These are phyloP conservation scores for Stegastes partitus DNA, from an alignment of 2,113 vertebrate species.

Conservation along the genomic window DNA sequence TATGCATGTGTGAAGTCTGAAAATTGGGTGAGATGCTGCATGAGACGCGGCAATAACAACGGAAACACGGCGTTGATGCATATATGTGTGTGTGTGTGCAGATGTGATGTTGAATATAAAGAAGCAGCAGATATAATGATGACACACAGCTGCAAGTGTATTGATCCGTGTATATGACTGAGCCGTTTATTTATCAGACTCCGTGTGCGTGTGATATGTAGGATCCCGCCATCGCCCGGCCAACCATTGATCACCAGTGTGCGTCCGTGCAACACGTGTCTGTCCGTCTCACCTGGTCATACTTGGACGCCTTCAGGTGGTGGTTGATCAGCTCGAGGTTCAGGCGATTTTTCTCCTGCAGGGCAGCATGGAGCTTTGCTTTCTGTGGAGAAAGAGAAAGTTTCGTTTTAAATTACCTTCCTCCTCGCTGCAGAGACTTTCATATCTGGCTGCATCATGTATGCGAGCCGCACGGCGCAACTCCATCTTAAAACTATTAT, in stretches of 20 bases:
- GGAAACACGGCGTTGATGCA: background rate
- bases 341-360: conserved; percentile 80
- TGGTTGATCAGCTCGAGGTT: conserved; percentile 82
- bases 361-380: conserved; percentile 85
- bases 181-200: conserved; percentile 29
- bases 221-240: background rate
- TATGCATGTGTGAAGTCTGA: conserved; percentile 19
- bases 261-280: conserved; percentile 11
- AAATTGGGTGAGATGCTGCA: conserved; percentile 8
- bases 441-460: conserved; percentile 30
- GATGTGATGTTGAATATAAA: background rate
- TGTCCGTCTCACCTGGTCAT: conserved; percentile 85
- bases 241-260: conserved; percentile 24
- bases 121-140: conserved; percentile 1
- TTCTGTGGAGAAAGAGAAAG: conserved; percentile 76
- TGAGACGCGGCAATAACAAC: background rate
- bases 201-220: background rate
- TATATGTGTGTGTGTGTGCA: conserved; percentile 1
- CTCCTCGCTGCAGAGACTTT: conserved; percentile 21
- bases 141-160: conserved; percentile 23
- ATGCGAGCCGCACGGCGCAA: conserved; percentile 27
- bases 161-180: conserved; percentile 37
- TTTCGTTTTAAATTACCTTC: conserved; percentile 7
- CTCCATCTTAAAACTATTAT: conserved; percentile 62
- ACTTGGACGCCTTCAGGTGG: conserved; percentile 79